A percentile compares a stretch with the other conserved stretches of the same genome.
These are phyloP conservation scores for Anthopleura sola DNA, from an alignment of 64 coral and sea anemone species.

Conservation along the genomic window DNA sequence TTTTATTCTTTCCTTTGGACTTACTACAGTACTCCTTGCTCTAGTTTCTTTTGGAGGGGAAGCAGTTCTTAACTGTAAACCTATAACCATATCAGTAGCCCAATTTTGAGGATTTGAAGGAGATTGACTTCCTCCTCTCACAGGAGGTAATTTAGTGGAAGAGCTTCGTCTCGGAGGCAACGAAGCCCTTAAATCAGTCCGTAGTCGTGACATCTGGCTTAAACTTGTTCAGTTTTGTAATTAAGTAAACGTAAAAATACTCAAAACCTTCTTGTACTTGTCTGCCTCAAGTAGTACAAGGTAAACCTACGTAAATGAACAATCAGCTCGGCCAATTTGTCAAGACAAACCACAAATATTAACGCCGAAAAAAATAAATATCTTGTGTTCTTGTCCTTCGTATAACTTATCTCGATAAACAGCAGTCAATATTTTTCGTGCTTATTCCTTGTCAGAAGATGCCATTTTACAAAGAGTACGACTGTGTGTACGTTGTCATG, in stretches of 20 bases:
- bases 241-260: background rate
- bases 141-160: conserved; percentile 47
- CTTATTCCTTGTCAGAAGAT: background rate
- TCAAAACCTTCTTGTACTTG: background rate
- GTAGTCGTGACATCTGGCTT: conserved; percentile 26
- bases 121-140: conserved; percentile 1
- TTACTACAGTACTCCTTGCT: background rate
- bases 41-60: background rate
- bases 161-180: conserved; percentile 11
- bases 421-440: background rate
- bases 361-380: background rate
- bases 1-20: conserved; percentile 30
- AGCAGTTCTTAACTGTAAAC: conserved; percentile 28
- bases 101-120: conserved; percentile 19
- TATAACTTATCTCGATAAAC: background rate
- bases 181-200: conserved; percentile 42
- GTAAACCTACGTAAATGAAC: no score
- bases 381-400: background rate
- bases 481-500: background rate
- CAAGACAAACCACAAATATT: background rate
- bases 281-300: background rate
- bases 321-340: background rate
- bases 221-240: background rate
- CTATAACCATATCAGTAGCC: conserved; percentile 23
- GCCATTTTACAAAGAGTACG: background rate